These are phyloP conservation scores for Corella eumyota DNA, from an alignment of 23 tunicate genomes.

Conservation along the genomic window DNA sequence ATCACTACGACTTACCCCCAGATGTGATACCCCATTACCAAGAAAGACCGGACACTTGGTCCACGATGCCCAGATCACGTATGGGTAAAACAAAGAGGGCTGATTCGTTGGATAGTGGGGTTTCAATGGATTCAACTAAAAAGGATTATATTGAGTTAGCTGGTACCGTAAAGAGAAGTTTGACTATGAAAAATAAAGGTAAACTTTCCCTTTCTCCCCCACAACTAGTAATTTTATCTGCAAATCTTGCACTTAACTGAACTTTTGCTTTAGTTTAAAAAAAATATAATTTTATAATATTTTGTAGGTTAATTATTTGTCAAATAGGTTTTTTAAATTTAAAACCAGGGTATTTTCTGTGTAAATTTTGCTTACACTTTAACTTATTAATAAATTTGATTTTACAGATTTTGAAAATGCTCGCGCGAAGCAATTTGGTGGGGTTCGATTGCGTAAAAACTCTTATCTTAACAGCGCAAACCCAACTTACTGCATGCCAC, in stretches of 20 bases:
- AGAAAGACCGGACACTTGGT: slow-evolving; percentile 8
- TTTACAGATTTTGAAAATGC: too few relatives aligned
- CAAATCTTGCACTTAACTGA: too few relatives aligned
- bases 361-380: too few relatives aligned
- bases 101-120: slow-evolving; percentile 40
- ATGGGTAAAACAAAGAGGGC: slow-evolving; percentile 1
- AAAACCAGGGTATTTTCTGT: not conserved
- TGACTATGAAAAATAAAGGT: slow-evolving; percentile 16
- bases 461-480: too few relatives aligned
- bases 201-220: too few relatives aligned
- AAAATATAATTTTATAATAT: not conserved
- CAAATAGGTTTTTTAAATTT: not conserved
- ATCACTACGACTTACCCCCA: slow-evolving; percentile 14
- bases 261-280: too few relatives aligned
- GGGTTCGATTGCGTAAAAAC: too few relatives aligned
- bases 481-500: slow-evolving; percentile 37
- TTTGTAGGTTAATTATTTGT: not conserved
- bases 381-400: too few relatives aligned
- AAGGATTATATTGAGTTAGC: slow-evolving; percentile 19
- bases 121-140: slow-evolving; percentile 20
- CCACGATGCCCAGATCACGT: slow-evolving; percentile 9
- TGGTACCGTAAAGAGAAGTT: slow-evolving; percentile 26
- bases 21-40: slow-evolving; percentile 21
- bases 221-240: too few relatives aligned
- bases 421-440: too few relatives aligned